phyloP scores from a whole-genome alignment of 2,888 invertebrate species.

The Leptopilina syphax region DNA sequence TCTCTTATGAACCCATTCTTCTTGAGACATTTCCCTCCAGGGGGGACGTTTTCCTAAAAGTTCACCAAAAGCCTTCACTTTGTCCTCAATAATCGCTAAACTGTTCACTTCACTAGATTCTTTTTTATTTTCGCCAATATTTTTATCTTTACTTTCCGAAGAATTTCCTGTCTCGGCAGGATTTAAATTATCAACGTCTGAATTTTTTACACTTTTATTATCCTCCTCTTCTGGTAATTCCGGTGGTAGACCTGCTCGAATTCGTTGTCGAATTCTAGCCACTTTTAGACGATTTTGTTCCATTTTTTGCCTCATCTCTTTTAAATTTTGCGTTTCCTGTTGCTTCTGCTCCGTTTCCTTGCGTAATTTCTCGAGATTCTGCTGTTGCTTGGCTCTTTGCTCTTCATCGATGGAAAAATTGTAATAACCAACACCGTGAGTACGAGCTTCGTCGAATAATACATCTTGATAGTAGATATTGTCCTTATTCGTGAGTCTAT shows the following conservation, averaged over 20 bases:
- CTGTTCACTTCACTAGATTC: conserved; percentile 56
- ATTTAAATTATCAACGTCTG: not conserved
- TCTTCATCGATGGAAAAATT: conserved; percentile 92
- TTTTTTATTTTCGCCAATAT: conserved; percentile 49
- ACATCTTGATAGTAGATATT: conserved; percentile 95
- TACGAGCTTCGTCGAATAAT: conserved; percentile 93
- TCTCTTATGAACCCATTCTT: conserved; percentile 87
- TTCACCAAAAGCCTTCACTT: conserved; percentile 71
- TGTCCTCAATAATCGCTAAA: conserved; percentile 67
- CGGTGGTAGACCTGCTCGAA: conserved; percentile 85
- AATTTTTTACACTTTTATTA: conserved; percentile 31
- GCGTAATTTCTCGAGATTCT: conserved; percentile 84
- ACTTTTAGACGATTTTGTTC: conserved; percentile 85
- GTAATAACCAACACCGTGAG: conserved; percentile 95
- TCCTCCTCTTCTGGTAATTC: conserved; percentile 70
- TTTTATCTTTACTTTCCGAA: not conserved
- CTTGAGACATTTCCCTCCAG: conserved; percentile 84
- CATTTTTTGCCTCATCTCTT: conserved; percentile 82
- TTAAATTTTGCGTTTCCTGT: conserved; percentile 80
- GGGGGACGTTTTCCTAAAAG: conserved; percentile 76
- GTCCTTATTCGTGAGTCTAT: conserved; percentile 83
- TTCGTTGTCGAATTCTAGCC: conserved; percentile 85
- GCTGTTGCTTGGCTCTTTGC: conserved; percentile 88
- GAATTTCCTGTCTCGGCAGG: conserved; percentile 47
- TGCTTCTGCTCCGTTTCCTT: conserved; percentile 85